These are phyloP conservation scores for Aegotheles bennettii DNA, from an alignment of 2,113 vertebrate genomes.

Conservation along the genomic window DNA sequence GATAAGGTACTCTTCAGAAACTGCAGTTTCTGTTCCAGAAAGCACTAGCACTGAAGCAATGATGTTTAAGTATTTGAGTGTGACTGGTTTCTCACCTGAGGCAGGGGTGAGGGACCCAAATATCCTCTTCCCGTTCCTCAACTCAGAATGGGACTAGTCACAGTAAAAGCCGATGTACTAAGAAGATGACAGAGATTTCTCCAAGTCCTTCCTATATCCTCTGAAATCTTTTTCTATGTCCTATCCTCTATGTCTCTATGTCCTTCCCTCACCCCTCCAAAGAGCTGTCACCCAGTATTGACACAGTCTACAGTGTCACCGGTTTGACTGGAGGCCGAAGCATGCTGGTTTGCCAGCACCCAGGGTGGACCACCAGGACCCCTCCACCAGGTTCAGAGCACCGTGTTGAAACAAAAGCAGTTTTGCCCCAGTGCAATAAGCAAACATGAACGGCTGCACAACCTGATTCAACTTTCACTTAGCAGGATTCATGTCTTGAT, in stretches of 20 bases:
- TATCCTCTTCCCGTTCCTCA: background rate
- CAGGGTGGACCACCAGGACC: background rate
- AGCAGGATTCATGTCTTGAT: background rate
- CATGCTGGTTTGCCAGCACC: rapidly evolving
- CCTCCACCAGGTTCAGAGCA: background rate
- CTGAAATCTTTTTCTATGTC: background rate
- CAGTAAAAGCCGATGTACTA: background rate
- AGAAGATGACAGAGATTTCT: background rate
- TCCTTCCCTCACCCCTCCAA: background rate
- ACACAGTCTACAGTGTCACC: background rate
- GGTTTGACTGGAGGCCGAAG: background rate
- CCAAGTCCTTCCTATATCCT: background rate
- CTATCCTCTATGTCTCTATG: background rate
- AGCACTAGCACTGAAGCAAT: background rate
- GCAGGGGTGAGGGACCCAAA: background rate
- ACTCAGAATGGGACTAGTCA: background rate
- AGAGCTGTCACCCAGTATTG: background rate
- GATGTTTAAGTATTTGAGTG: background rate
- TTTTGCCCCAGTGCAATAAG: background rate
- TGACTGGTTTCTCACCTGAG: background rate
- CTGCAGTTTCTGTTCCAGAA: background rate
- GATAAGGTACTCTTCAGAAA: background rate
- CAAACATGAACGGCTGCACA: rapidly evolving
- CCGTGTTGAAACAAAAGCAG: rapidly evolving
- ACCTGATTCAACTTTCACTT: background rate